A percentile compares a stretch with the other conserved stretches of the same genome.
phyloP scores from a whole-genome alignment of 2,113 vertebrate genomes.

The Serinus canaria region DNA sequence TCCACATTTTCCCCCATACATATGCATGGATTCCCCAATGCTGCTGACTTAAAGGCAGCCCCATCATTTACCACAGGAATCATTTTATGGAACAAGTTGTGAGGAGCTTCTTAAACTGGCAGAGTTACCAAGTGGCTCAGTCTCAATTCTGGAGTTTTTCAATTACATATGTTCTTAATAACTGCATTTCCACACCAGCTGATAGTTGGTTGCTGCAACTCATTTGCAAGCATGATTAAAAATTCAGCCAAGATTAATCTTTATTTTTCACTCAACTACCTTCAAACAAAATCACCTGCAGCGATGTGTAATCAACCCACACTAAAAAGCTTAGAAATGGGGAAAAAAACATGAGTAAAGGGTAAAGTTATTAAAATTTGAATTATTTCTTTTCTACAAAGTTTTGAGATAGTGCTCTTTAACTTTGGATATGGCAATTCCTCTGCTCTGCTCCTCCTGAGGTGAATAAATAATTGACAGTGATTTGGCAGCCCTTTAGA shows the following conservation, averaged over 20 bases:
- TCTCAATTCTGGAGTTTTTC: not conserved
- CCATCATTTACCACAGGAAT: not conserved
- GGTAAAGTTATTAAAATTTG: constrained; percentile 27
- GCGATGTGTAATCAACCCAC: constrained; percentile 4
- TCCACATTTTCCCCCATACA: not conserved
- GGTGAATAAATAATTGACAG: constrained; percentile 45
- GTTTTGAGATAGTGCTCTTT: constrained; percentile 1
- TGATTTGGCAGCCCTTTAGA: constrained; percentile 11
- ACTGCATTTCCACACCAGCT: constrained; percentile 15
- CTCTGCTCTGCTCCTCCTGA: constrained; percentile 8
- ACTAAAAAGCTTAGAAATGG: not conserved
- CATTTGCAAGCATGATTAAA: constrained; percentile 54
- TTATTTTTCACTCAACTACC: constrained; percentile 43
- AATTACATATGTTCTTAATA: not conserved
- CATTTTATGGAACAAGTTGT: not conserved
- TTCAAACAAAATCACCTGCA: constrained; percentile 55
- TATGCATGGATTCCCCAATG: not conserved
- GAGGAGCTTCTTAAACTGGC: not conserved
- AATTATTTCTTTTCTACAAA: constrained; percentile 15
- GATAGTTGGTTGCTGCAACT: constrained; percentile 1
- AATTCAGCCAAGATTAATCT: constrained; percentile 59
- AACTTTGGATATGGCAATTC: not conserved
- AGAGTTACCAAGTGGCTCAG: not conserved
- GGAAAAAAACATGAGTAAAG: not conserved
- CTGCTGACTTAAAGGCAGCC: not conserved